These are phyloP conservation scores for Stenolophus ochropezus DNA, from an alignment of 2,888 invertebrate species.

Conservation along the genomic window DNA sequence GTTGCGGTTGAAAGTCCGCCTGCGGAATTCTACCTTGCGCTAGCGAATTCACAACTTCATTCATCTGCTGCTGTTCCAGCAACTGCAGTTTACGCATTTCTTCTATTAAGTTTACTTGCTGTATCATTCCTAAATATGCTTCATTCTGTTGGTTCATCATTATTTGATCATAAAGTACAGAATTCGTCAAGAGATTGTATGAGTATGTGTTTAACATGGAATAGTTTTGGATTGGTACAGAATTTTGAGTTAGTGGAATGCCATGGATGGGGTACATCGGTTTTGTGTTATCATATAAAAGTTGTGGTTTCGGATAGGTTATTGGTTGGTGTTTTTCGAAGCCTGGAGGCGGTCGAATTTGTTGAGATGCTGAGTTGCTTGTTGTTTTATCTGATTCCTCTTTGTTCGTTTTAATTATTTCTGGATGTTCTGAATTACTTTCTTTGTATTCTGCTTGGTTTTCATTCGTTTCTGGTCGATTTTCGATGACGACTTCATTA, in stretches of 20 bases:
- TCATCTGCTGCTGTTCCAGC: too few relatives aligned
- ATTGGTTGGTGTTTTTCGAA: constrained; percentile 36
- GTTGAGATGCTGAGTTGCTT: too few relatives aligned
- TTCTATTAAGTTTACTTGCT: constrained; percentile 9
- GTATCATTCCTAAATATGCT: not conserved
- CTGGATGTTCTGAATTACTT: not conserved
- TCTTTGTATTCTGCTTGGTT: not conserved
- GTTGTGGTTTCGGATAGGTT: not conserved
- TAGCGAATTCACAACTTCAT: not conserved
- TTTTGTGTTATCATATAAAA: not conserved
- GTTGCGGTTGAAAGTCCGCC: not conserved
- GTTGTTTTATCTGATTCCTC: too few relatives aligned
- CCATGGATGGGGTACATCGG: not conserved
- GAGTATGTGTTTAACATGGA: not conserved
- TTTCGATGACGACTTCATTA: not conserved
- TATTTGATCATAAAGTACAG: constrained; percentile 11
- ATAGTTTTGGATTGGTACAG: not conserved
- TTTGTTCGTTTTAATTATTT: too few relatives aligned
- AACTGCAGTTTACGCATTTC: constrained; percentile 4
- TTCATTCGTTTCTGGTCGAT: not conserved
- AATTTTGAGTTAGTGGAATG: not conserved
- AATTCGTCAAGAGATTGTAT: constrained; percentile 23
- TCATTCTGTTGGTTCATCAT: constrained; percentile 4
- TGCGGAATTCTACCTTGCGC: not conserved
- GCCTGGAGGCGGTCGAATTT: not conserved